Evolutionary conservation across 1,140 invertebrate genomes (phyloP), one percentile per base, ranked within the genome.

Genomic region (Rhyacophila brunnea): DNA sequence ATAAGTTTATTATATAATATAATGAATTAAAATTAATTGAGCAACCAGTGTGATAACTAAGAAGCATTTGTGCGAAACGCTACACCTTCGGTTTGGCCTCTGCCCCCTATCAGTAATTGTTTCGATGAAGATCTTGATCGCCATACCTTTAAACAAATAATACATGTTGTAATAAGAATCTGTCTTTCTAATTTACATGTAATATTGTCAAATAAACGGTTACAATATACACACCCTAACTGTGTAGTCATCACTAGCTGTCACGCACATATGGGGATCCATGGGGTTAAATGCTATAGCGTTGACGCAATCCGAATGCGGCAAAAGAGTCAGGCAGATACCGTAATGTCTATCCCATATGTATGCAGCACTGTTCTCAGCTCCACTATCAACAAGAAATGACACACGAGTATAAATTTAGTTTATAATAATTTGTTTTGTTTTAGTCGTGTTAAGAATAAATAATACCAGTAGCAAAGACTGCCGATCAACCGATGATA

Each of bases 271-370:
- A 72, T 92, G 86, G 1, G 88, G 82, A 78, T 94, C 87, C 38
- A 78, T 77, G 6, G 91, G 90, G 78, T 93, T 93, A 67, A 95
- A 93, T 11, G 91, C 91, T 1, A 93, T 91, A 9, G 87, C 89
- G 75, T 94, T 95, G 0, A 94, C 91, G 10, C 93, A 90, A 74
- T 93, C 91, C 1, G 72, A 74, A 71, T 95, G 92, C 13, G 86
- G 88, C 63, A 88, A 87, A 67, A 89, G 89, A 0, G 84, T 83
- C 38, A 95, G 72, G 68, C 88, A 90, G 1, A 88, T 81, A 11
- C 90, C 90, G 70, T 93, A 94, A 70, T 93, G 89, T 49, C 91
- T 77, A 67, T 94, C 91, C 92, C 91, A 94, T 5, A 94, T 68
- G 69, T 93, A 93, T 1, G 71, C 90, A 87, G 90, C 86, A 68